Evolutionary conservation across 2,113 vertebrate species (phyloP), one percentile per base, ranked within the genome.

Genomic region (Misgurnus anguillicaudatus): DNA sequence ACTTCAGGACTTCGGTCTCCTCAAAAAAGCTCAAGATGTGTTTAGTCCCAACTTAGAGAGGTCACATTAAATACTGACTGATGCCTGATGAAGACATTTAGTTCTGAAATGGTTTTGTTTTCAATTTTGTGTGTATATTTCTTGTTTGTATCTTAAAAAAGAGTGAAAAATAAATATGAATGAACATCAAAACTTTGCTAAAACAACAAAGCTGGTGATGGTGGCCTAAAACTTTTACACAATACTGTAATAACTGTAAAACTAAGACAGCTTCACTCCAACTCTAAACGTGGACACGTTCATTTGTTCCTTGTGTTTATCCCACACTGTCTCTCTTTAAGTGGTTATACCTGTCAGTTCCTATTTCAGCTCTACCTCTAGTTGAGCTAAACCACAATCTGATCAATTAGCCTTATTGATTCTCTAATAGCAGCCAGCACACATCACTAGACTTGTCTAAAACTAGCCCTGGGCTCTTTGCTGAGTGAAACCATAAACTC

Each of bases 361-460:
- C 81, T 89, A 89, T 90, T 89, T 89, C 90, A 89, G 89, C 74
- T 80, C 66, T 7, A 31, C 31, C 72, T 73, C 14, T 39, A 47
- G 36, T 74, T 81, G 81, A 85, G 90, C 92, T 91, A 92, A 90
- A 89, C 77, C 82, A 86, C 87, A 84, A 83, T 77, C 90, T 91
- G 90, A 93, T 92, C 91, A 93, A 91, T 92, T 93, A 94, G 93
- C 91, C 92, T 84, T 89, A 98, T 97, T 89, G 95, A 99, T 98
- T 91, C 86, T 83, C 89, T 95, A 94, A 95, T 93, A 95, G 94
- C 94, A 90, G 88, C 85, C 87, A 89, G 91, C 91, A 92, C 89
- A 87, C 87, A 90, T 89, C 85, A 87, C 90, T 87, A 88, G 86
- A 88, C 89, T 90, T 86, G 82, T 89, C 91, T 86, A 85, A 90